Conservation (phyloP, 2,888 invertebrate species). For the Eutolmus rufibarbis region DNA sequence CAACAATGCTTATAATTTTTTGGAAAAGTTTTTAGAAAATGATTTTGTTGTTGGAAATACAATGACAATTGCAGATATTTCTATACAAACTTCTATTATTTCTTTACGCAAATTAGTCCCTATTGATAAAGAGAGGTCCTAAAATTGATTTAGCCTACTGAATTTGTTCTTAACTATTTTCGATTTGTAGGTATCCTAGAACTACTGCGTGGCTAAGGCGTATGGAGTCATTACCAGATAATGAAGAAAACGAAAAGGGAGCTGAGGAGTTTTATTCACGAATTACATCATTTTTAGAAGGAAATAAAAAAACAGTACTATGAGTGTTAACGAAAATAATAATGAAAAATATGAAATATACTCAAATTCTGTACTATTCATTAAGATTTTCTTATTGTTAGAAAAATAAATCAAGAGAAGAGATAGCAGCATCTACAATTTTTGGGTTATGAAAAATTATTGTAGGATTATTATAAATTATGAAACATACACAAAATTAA, state of each 20-base stretch:
- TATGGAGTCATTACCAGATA: slow-evolving; percentile 56
- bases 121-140: slow-evolving; percentile 51
- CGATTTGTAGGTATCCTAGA: slow-evolving; percentile 51
- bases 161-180: not conserved
- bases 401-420: not conserved
- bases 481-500: no score
- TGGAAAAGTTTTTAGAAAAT: slow-evolving; percentile 58
- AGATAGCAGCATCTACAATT: no score
- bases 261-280: slow-evolving; percentile 54
- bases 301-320: not conserved
- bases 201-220: slow-evolving; percentile 56
- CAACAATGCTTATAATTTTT: slow-evolving; percentile 55
- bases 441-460: no score
- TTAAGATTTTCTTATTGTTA: not conserved
- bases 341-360: not conserved
- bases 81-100: slow-evolving; percentile 61
- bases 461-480: no score
- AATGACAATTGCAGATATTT: slow-evolving; percentile 64
- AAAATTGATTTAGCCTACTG: not conserved
- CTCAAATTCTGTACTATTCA: not conserved
- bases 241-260: slow-evolving; percentile 57
- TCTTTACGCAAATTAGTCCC: slow-evolving; percentile 59
- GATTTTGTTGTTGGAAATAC: slow-evolving; percentile 55
- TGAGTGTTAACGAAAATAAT: not conserved
- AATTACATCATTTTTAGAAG: slow-evolving; percentile 53